phyloP scores from a whole-genome alignment of 2,888 invertebrate genomes.

The Lapara coniferarum region DNA sequence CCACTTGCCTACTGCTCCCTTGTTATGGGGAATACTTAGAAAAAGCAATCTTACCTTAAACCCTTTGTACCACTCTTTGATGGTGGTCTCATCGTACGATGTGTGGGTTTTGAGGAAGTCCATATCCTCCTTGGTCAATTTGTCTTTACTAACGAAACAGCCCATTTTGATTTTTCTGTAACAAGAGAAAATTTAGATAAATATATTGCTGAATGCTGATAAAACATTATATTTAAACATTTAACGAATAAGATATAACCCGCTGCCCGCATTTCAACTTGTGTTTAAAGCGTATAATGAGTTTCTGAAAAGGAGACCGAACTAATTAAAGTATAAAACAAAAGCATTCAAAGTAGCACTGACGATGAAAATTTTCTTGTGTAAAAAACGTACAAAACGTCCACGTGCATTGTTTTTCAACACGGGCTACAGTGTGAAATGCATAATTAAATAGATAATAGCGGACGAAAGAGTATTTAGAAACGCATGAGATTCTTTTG shows the following conservation, averaged over 20 bases:
- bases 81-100: conserved; percentile 98
- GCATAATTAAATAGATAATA: conserved; percentile 12
- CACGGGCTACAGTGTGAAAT: not conserved
- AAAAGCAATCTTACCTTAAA: conserved; percentile 91
- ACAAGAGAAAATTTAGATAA: conserved; percentile 50
- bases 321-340: conserved; percentile 7
- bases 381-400: conserved; percentile 20
- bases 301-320: not conserved
- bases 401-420: conserved; percentile 10
- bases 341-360: conserved; percentile 1
- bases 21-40: too few relatives aligned
- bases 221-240: too few relatives aligned
- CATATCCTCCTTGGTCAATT: conserved; percentile 98
- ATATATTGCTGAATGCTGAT: not conserved
- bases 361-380: conserved; percentile 11
- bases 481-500: not conserved
- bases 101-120: conserved; percentile 99
- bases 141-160: conserved; percentile 97
- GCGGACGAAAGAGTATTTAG: not conserved
- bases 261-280: not conserved
- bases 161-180: conserved; percentile 87
- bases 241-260: not conserved
- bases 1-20: too few relatives aligned
- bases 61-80: conserved; percentile 99
- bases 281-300: conserved; percentile 1